phyloP scores from a whole-genome alignment of 1,140 invertebrate genomes.

The Orussus abietinus region DNA sequence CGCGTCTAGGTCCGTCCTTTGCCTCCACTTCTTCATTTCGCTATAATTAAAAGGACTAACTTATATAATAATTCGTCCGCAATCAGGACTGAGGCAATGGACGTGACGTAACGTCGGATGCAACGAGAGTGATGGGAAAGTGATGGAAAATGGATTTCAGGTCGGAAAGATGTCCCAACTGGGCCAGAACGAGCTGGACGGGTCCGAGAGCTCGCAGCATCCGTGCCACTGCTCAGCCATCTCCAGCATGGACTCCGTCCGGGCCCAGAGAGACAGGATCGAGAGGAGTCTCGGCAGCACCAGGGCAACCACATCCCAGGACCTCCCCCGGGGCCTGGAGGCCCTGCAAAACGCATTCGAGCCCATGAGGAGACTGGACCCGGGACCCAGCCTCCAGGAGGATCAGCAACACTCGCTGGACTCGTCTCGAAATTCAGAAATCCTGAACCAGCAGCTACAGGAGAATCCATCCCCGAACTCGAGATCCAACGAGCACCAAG shows the following conservation, averaged over 20 bases:
- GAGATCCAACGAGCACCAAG: slow-evolving; percentile 22
- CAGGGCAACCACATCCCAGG: slow-evolving; percentile 26
- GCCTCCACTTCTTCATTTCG: neutral
- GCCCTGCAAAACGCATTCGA: slow-evolving; percentile 29
- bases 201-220: slow-evolving; percentile 24
- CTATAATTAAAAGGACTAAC: slow-evolving; percentile 9
- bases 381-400: slow-evolving; percentile 19
- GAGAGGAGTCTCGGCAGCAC: slow-evolving; percentile 27
- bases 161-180: slow-evolving; percentile 27
- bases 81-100: slow-evolving; percentile 8
- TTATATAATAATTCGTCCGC: slow-evolving; percentile 17
- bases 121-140: slow-evolving; percentile 24
- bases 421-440: slow-evolving; percentile 18
- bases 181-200: slow-evolving; percentile 24
- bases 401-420: slow-evolving; percentile 26
- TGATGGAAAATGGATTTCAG: slow-evolving; percentile 14
- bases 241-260: slow-evolving; percentile 24
- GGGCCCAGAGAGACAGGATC: slow-evolving; percentile 21
- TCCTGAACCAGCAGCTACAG: slow-evolving; percentile 19
- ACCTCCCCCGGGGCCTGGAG: slow-evolving; percentile 25
- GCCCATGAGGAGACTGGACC: slow-evolving; percentile 29
- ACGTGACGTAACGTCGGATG: slow-evolving; percentile 18
- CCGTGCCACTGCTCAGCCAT: slow-evolving; percentile 32
- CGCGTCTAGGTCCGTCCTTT: slow-evolving; percentile 7
- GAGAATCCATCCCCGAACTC: slow-evolving; percentile 14